Base-by-base conservation (phyloP, 1,140 invertebrate species). In the Euwallacea similis region DNA sequence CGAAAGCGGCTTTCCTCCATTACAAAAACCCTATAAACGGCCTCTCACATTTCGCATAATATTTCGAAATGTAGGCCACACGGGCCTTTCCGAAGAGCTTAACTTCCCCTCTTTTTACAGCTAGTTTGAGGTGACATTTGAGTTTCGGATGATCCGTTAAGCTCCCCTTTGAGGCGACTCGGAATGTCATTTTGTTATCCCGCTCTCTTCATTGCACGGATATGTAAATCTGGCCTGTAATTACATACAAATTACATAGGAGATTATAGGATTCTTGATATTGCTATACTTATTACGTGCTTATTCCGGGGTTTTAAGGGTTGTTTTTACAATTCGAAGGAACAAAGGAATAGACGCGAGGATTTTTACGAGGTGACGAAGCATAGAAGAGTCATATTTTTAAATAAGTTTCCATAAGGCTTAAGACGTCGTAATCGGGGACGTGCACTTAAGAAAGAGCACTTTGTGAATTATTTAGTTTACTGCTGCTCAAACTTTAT, bases 51-150 rank as follows among this genome's bases (percentile, higher is more conserved):
- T 41, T 61, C 59, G 21, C 21, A 33, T 33, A 33, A 61, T 61
- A 61, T 61, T 61, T 10, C n/a, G 15, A 53, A 66, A 71, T 66
- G 69, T 71, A 71, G 69, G 69, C 11, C 69, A 60, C 63, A 46
- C 16, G 44, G 56, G 71, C 33, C 43, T 72, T 68, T 68, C 50
- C 65, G 13, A 46, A 41, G 10, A 67, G 63, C 65, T 69, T 69
- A 73, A 66, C 44, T 58, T 68, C 72, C 72, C 72, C 62, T 65
- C 61, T 47, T 69, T 73, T 73, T 66, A 66, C 72, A 69, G 72
- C 62, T 66, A 69, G 72, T 73, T 73, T 69, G 68, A 73, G 67
- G 72, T 73, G 72, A 73, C 72, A 69, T 73, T 73, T 69, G 72
- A 73, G 72, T 73, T 67, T 66, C 62, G 53, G 72, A 73, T 73